These are phyloP conservation scores for Tipula vernalis DNA, from an alignment of 2,888 invertebrate species.

Conservation along the genomic window DNA sequence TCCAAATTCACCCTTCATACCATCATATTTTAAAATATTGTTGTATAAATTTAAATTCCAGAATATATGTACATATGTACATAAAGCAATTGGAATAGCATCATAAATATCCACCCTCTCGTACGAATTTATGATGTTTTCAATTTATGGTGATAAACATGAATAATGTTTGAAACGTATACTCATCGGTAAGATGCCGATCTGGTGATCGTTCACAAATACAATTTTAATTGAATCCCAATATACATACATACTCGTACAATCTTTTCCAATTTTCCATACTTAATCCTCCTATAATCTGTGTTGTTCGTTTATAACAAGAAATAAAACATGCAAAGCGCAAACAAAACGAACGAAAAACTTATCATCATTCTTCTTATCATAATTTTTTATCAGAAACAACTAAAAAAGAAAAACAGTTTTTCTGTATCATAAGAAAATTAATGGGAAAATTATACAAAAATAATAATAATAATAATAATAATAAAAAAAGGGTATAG, in stretches of 20 bases:
- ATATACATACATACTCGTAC: background rate
- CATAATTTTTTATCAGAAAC: background rate
- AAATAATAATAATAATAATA: constrained; percentile 4
- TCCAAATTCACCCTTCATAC: background rate
- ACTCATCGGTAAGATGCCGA: too few relatives aligned
- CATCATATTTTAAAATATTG: constrained; percentile 1
- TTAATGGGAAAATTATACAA: background rate
- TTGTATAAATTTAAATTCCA: background rate
- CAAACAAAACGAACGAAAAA: background rate
- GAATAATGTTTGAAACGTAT: background rate
- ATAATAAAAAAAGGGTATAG: constrained; percentile 4
- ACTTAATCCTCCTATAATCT: background rate
- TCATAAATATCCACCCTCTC: background rate
- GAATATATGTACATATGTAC: background rate
- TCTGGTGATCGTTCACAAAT: background rate
- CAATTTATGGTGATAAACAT: background rate
- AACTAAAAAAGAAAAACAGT: constrained; percentile 4
- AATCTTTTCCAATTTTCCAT: background rate
- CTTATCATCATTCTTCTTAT: background rate
- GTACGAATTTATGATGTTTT: background rate
- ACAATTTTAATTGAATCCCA: background rate
- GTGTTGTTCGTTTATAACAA: background rate
- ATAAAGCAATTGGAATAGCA: background rate
- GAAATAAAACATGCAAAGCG: background rate
- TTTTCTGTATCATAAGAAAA: constrained; percentile 4